These are phyloP conservation scores for Callimorpha dominula DNA, from an alignment of 2,888 invertebrate species.

Conservation along the genomic window DNA sequence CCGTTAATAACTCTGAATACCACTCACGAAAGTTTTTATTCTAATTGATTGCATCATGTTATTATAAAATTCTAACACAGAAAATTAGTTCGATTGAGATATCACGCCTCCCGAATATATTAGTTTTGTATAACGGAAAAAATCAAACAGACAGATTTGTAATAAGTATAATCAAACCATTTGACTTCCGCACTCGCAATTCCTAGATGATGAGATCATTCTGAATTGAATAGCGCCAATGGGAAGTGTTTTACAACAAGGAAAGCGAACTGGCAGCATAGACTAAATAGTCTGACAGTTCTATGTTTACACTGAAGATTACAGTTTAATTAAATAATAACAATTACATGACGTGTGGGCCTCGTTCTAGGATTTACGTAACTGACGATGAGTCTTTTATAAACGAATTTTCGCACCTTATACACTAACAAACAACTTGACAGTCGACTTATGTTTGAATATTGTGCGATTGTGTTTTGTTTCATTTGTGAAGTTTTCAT, in stretches of 20 bases:
- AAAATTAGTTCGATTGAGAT: background rate
- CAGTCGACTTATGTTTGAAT: no score
- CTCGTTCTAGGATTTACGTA: no score
- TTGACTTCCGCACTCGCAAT: background rate
- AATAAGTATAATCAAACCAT: background rate
- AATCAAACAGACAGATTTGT: background rate
- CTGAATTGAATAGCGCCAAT: background rate
- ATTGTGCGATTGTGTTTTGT: no score
- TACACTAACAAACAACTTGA: no score
- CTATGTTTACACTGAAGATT: background rate
- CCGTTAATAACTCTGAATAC: background rate
- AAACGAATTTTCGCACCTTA: no score
- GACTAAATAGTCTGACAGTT: constrained; percentile 2
- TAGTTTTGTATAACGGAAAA: background rate
- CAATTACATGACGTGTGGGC: no score
- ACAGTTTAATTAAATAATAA: background rate
- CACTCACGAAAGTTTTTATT: background rate
- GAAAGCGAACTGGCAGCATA: background rate
- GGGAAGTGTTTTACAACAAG: background rate
- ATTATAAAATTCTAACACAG: background rate
- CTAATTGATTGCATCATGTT: background rate
- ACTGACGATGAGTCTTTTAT: no score
- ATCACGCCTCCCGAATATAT: background rate
- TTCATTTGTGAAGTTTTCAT: no score
- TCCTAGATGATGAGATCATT: constrained; percentile 1